A percentile compares a stretch with the other conserved stretches of the same genome.
Conservation (phyloP, 1,140 invertebrate genomes). For the Ridgeia piscesae region DNA sequence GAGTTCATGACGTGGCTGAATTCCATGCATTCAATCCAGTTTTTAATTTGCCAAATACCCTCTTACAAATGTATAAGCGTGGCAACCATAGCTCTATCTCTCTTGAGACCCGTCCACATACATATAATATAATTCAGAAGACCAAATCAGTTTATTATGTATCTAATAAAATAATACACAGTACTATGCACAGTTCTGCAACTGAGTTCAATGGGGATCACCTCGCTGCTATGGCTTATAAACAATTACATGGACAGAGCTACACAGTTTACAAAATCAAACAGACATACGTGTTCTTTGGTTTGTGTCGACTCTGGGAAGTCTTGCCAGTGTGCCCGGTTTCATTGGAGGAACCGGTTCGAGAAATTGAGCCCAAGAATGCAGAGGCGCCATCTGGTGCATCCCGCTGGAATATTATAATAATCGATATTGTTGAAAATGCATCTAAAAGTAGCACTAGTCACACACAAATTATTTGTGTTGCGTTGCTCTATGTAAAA, state of each 20-base stretch:
- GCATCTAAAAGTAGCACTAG: too few species aligned
- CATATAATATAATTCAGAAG: not conserved
- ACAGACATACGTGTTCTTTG: slow-evolving; percentile 5
- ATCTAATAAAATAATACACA: too few species aligned
- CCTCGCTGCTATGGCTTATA: too few species aligned
- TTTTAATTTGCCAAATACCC: not conserved
- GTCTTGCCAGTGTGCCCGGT: not conserved
- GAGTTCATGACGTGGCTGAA: not conserved
- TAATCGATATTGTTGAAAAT: too few species aligned
- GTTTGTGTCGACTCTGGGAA: not conserved
- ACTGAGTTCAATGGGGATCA: not conserved
- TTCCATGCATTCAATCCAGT: not conserved
- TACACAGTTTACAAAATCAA: not conserved
- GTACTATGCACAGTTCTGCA: not conserved
- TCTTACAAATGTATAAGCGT: not conserved
- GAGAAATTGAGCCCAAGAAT: not conserved
- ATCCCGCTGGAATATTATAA: not conserved
- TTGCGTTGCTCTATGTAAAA: too few species aligned
- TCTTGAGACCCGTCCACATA: too few species aligned
- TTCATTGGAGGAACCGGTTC: not conserved
- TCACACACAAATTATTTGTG: too few species aligned
- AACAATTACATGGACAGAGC: not conserved
- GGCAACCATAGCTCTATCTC: too few species aligned
- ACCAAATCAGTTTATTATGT: not conserved
- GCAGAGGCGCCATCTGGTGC: not conserved